Evolutionary conservation across 2,113 vertebrate genomes (phyloP).

Genomic region (Osmerus eperlanus): DNA sequence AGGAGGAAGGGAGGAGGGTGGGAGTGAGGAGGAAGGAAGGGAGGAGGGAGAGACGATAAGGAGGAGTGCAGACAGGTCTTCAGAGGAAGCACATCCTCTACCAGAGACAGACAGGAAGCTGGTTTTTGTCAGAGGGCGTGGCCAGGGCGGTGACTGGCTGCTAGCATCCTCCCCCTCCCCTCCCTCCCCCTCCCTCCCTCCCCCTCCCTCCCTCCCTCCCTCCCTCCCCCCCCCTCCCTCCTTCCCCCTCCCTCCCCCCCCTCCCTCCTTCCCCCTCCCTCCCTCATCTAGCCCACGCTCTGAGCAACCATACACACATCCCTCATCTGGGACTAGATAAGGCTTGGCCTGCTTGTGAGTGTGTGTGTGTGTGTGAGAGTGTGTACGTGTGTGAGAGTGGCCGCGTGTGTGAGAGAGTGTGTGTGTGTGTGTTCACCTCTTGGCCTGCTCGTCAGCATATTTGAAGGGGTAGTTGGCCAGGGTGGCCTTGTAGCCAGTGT

Average conservation of each 20-base stretch:
- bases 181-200: not conserved
- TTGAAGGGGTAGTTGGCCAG: conserved; percentile 98
- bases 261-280: too few relatives aligned
- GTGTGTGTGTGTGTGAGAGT: not conserved
- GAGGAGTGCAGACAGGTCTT: conserved; percentile 12
- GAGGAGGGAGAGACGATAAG: too few relatives aligned
- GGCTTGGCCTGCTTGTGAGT: not conserved
- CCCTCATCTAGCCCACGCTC: too few relatives aligned
- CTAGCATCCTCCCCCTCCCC: conserved; percentile 29
- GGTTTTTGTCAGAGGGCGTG: conserved; percentile 33
- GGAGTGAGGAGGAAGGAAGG: too few relatives aligned
- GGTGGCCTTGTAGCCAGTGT: conserved; percentile 96
- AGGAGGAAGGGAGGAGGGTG: too few relatives aligned
- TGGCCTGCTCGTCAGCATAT: conserved; percentile 96
- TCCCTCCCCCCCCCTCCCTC: not conserved
- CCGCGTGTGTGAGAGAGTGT: not conserved
- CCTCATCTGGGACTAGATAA: not conserved
- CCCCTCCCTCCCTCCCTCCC: not conserved
- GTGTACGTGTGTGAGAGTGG: not conserved
- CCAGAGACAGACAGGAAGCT: conserved; percentile 40
- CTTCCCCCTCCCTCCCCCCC: too few relatives aligned
- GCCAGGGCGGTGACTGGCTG: conserved; percentile 28
- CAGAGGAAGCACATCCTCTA: conserved; percentile 25
- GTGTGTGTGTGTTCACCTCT: conserved; percentile 77
- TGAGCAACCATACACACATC: too few relatives aligned